phyloP scores from a whole-genome alignment of 2,113 vertebrate genomes.

The Ochotona curzoniae region DNA sequence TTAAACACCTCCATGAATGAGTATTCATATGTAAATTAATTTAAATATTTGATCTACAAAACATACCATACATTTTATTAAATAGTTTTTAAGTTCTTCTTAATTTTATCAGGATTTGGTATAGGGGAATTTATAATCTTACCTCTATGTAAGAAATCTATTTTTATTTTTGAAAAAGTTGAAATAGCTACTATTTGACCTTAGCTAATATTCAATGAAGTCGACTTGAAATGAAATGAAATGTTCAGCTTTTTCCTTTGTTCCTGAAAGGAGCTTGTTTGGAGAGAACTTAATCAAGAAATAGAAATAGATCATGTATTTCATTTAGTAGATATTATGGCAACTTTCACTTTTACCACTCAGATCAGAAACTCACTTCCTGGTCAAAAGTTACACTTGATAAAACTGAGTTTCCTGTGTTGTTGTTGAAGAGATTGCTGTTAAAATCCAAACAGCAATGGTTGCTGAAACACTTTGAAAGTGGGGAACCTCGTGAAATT shows the following conservation, averaged over 20 bases:
- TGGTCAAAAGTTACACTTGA: constrained; percentile 57
- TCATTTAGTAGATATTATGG: constrained; percentile 39
- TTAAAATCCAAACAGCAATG: constrained; percentile 35
- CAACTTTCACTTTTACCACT: constrained; percentile 47
- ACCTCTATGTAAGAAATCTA: background rate
- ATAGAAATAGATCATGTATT: background rate
- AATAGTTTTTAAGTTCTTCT: background rate
- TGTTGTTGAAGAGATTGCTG: constrained; percentile 7
- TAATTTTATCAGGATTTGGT: constrained; percentile 32
- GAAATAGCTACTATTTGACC: background rate
- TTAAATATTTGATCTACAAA: constrained; percentile 18
- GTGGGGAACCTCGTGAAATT: constrained; percentile 5
- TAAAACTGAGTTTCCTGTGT: constrained; percentile 50
- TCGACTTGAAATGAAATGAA: background rate
- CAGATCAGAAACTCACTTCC: constrained; percentile 62
- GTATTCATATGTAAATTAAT: background rate
- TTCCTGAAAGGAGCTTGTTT: constrained; percentile 30
- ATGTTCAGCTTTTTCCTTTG: background rate
- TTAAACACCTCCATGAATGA: background rate
- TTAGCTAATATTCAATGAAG: background rate
- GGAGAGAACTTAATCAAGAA: constrained; percentile 13
- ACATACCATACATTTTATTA: background rate
- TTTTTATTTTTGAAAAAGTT: constrained; percentile 2
- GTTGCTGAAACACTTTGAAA: background rate
- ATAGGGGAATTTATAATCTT: background rate